Percentiles rank a stretch among this genome's conserved stretches.
phyloP scores from a whole-genome alignment of 2,888 invertebrate genomes.

The Marronus borbonicus region DNA sequence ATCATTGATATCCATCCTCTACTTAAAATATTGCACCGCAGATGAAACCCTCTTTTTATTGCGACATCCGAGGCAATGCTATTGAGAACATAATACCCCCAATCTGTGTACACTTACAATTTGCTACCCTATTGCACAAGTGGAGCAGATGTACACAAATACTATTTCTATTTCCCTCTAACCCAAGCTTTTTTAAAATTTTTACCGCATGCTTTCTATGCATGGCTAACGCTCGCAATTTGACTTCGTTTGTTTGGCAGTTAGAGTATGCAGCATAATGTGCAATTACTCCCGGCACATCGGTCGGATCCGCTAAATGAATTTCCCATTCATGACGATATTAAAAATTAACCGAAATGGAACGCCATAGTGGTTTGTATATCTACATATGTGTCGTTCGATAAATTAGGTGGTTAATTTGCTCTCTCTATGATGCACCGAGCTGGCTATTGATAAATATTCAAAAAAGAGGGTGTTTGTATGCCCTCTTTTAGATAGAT shows the following conservation, averaged over 20 bases:
- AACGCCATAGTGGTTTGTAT: constrained; percentile 4
- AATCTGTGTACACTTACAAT: background rate
- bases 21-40: no score
- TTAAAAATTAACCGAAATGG: constrained; percentile 35
- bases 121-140: constrained; percentile 2
- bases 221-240: background rate
- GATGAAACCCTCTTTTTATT: no score
- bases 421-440: background rate
- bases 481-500: background rate
- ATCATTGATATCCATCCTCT: no score
- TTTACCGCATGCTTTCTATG: constrained; percentile 1
- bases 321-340: constrained; percentile 38
- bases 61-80: background rate
- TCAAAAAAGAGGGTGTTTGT: constrained; percentile 1
- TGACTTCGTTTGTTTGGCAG: constrained; percentile 7
- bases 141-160: constrained; percentile 7
- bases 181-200: background rate
- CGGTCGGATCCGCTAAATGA: constrained; percentile 15
- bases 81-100: background rate
- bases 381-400: background rate
- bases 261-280: constrained; percentile 21
- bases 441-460: constrained; percentile 7
- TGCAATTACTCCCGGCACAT: constrained; percentile 14
- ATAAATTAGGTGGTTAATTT: constrained; percentile 12
- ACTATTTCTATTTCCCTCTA: background rate